A percentile compares a stretch with the other conserved stretches of the same genome.
These are phyloP conservation scores for Alethe diademata DNA, from an alignment of 2,113 vertebrate genomes.

Conservation along the genomic window DNA sequence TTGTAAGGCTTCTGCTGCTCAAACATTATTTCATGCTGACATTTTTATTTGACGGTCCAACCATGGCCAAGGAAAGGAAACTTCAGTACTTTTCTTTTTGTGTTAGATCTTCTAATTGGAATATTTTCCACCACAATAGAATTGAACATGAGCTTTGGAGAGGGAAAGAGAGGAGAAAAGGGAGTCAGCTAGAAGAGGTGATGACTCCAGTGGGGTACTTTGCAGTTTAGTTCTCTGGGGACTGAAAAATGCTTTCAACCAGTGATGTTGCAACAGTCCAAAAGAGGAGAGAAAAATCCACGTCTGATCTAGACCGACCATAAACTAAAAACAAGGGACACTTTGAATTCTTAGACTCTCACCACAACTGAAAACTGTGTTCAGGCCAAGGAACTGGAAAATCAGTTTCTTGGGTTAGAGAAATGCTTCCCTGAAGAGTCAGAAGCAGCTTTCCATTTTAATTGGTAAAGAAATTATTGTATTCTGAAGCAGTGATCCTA, in stretches of 20 bases:
- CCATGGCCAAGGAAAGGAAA: constrained; percentile 20
- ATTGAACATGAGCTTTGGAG: neutral
- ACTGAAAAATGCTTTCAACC: constrained; percentile 55
- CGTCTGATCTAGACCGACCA: constrained; percentile 71
- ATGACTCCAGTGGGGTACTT: constrained; percentile 6
- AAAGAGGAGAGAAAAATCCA: constrained; percentile 68
- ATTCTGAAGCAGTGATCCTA: constrained; percentile 50
- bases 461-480: constrained; percentile 67
- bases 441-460: constrained; percentile 68
- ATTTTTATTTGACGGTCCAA: constrained; percentile 34
- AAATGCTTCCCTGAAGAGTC: constrained; percentile 74
- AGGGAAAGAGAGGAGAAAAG: neutral
- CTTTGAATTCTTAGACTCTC: constrained; percentile 75
- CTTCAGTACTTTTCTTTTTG: constrained; percentile 4
- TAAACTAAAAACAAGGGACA: constrained; percentile 72
- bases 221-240: constrained; percentile 24
- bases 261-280: constrained; percentile 63
- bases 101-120: constrained; percentile 13
- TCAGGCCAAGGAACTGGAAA: constrained; percentile 75
- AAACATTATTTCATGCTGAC: neutral
- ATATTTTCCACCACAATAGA: constrained; percentile 35
- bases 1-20: neutral
- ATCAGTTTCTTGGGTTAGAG: constrained; percentile 71
- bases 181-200: neutral
- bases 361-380: constrained; percentile 74